Evolutionary conservation across 2,797 vertebrate genomes (phyloP).

Genomic region (Cynodonichthys magdalenae): DNA sequence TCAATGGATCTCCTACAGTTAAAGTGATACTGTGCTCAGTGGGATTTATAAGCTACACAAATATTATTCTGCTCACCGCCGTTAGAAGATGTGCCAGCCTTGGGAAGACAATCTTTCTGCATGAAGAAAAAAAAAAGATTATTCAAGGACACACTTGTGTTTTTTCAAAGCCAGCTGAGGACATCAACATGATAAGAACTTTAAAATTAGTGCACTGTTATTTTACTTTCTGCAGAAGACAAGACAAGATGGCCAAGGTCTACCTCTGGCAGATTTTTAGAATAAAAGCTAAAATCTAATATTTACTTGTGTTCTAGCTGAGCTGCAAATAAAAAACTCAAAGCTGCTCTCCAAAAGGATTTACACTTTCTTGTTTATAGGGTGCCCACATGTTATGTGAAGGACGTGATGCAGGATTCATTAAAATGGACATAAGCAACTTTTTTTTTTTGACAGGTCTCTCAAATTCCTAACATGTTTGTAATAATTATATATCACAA

Average conservation of each 20-base stretch:
- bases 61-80: conserved; percentile 54
- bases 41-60: background rate
- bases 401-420: too few species aligned
- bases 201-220: background rate
- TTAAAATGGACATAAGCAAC: too few species aligned
- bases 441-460: too few species aligned
- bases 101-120: conserved; percentile 67
- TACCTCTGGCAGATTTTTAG: too few species aligned
- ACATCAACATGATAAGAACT: conserved; percentile 13
- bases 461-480: background rate
- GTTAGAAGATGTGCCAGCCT: conserved; percentile 37
- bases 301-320: too few species aligned
- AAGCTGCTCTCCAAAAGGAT: too few species aligned
- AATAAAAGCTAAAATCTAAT: too few species aligned
- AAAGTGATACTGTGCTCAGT: conserved; percentile 1
- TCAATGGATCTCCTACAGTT: background rate
- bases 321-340: too few species aligned
- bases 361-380: too few species aligned
- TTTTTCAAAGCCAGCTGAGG: conserved; percentile 11
- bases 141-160: conserved; percentile 8
- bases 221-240: conserved; percentile 8
- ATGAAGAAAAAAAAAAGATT: conserved; percentile 12
- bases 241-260: background rate
- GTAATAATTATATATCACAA: too few species aligned
- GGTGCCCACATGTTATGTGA: too few species aligned